A percentile compares a stretch with the other conserved stretches of the same genome.
Evolutionary conservation across 2,797 vertebrate genomes (phyloP).

Genomic region (Peromyscus attwateri): DNA sequence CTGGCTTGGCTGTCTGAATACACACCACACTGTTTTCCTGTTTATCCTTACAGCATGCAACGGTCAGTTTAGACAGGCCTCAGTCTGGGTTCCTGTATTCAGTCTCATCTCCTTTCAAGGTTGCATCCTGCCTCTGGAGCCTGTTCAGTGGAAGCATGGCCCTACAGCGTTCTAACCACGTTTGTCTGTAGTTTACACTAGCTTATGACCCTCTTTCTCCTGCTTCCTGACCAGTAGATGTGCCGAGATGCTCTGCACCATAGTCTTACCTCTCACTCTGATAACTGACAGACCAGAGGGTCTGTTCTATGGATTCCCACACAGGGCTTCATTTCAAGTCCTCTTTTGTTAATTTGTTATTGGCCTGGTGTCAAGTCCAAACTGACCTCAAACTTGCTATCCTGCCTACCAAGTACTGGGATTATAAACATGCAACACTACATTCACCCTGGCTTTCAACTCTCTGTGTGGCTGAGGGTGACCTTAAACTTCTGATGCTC

Average conservation of each 20-base stretch:
- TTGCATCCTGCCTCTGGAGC: not conserved
- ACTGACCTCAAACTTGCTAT: not conserved
- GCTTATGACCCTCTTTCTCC: not conserved
- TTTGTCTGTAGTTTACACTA: not conserved
- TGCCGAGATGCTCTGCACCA: not conserved
- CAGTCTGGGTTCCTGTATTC: not conserved
- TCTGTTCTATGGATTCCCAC: not conserved
- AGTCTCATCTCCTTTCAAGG: not conserved
- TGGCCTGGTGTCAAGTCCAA: not conserved
- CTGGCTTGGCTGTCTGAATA: not conserved
- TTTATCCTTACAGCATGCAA: conserved; percentile 1
- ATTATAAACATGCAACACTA: not conserved
- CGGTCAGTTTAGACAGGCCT: not conserved
- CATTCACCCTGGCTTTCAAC: not conserved
- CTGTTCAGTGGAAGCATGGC: not conserved
- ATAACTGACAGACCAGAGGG: not conserved
- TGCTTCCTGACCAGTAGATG: not conserved
- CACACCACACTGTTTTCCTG: conserved; percentile 32
- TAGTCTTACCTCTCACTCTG: not conserved
- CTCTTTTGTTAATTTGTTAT: not conserved
- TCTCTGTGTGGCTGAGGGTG: not conserved
- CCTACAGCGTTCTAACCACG: not conserved
- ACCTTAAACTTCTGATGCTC: not conserved
- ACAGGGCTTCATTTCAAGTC: not conserved
- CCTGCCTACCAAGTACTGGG: not conserved